Evolutionary conservation across 35 echinoderm and acorn worm species (phyloP).

Genomic region (Hemicentrotus pulcherrimus): DNA sequence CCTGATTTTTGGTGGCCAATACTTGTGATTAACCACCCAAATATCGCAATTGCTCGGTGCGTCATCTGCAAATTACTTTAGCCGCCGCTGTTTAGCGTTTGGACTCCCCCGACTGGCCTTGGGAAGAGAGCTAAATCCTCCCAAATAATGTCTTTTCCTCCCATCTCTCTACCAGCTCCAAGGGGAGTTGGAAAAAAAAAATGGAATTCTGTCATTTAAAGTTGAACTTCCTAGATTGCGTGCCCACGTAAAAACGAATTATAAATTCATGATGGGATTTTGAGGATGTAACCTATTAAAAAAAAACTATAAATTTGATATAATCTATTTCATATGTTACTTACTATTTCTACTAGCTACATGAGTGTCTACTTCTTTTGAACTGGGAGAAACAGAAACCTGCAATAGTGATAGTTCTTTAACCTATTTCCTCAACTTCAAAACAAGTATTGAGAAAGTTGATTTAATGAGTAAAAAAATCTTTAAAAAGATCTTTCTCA

Average conservation of each 20-base stretch:
- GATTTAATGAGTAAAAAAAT: not conserved
- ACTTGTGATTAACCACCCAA: conserved; percentile 8
- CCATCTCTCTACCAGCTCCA: not conserved
- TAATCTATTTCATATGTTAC: not conserved
- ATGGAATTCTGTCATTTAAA: conserved; percentile 1
- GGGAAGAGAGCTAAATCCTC: not conserved
- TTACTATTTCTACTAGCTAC: no score
- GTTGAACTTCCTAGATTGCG: not conserved
- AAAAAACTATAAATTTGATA: not conserved
- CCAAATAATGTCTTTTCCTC: conserved; percentile 12
- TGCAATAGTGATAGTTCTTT: no score
- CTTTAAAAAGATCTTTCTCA: not conserved
- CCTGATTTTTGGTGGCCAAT: conserved; percentile 10
- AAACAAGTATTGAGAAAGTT: not conserved
- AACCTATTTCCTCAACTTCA: not conserved
- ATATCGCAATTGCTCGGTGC: not conserved
- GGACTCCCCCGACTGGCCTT: not conserved
- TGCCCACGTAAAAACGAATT: not conserved
- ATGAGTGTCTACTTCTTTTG: no score
- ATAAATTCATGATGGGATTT: no score
- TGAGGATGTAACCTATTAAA: not conserved
- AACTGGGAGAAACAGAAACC: no score
- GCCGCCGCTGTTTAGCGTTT: not conserved
- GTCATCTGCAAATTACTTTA: not conserved
- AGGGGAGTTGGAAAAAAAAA: not conserved